Percentiles rank a stretch among this genome's conserved stretches.
phyloP scores from a whole-genome alignment of 2,797 vertebrate genomes.

The Capromys pilorides region DNA sequence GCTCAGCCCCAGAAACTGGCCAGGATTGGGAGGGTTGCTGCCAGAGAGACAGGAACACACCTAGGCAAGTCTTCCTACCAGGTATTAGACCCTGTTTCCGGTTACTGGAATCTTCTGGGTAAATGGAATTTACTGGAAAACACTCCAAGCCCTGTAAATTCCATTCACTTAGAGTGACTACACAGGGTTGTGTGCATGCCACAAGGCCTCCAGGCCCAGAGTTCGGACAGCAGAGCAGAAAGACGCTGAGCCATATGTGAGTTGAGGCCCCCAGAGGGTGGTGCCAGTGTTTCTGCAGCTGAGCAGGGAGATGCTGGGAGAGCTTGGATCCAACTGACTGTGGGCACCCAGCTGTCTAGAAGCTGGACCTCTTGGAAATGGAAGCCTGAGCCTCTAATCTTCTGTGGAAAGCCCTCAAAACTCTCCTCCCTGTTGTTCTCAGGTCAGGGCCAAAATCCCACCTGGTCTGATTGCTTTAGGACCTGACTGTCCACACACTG shows the following conservation, averaged over 20 bases:
- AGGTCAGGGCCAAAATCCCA: no score
- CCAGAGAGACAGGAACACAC: not conserved
- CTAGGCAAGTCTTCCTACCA: not conserved
- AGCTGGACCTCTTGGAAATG: not conserved
- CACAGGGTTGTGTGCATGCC: no score
- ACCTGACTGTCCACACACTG: not conserved
- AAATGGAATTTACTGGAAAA: not conserved
- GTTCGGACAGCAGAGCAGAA: not conserved
- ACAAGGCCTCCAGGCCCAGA: not conserved
- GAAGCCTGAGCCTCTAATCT: not conserved
- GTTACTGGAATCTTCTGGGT: not conserved
- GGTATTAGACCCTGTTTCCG: not conserved
- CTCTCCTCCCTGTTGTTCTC: not conserved
- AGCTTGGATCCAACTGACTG: not conserved
- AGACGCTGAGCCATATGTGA: not conserved
- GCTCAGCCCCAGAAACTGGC: not conserved
- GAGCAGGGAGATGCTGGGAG: not conserved
- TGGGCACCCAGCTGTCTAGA: not conserved
- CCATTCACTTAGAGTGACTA: not conserved
- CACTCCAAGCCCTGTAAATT: not conserved
- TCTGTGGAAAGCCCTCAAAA: not conserved
- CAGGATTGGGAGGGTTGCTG: not conserved
- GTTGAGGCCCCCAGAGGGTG: not conserved
- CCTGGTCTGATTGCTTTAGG: no score
- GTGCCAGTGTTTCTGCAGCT: not conserved